These are phyloP conservation scores for Enchytraeus crypticus DNA, from an alignment of 2,888 invertebrate genomes.

Conservation along the genomic window DNA sequence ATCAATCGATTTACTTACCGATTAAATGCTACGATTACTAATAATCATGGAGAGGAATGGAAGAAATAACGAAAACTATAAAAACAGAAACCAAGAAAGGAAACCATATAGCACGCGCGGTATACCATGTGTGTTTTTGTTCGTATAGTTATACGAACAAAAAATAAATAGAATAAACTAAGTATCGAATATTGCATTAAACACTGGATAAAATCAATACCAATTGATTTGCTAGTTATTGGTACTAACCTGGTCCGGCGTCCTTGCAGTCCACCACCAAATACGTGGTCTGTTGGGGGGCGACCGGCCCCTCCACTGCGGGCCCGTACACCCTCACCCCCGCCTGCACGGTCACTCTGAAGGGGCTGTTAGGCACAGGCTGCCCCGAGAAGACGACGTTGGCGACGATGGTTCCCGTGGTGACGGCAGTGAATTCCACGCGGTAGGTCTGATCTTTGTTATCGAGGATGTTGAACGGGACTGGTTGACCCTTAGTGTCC, in stretches of 20 bases:
- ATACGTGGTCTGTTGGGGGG: constrained; percentile 66
- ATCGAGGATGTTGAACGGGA: constrained; percentile 64
- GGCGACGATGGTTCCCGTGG: constrained; percentile 43
- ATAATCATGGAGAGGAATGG: too few species aligned
- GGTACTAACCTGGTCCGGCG: constrained; percentile 61
- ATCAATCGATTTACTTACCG: too few species aligned
- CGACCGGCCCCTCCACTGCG: constrained; percentile 67
- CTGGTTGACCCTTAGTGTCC: constrained; percentile 55
- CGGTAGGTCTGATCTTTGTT: constrained; percentile 51
- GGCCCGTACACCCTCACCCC: constrained; percentile 73
- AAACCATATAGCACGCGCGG: too few species aligned
- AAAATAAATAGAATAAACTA: too few species aligned
- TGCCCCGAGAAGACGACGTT: constrained; percentile 42
- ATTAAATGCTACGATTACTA: too few species aligned
- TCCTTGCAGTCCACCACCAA: constrained; percentile 76
- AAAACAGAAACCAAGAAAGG: too few species aligned
- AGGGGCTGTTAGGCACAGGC: constrained; percentile 45
- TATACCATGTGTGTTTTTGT: too few species aligned
- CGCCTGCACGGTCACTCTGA: constrained; percentile 58
- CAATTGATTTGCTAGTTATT: too few species aligned
- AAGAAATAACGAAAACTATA: too few species aligned
- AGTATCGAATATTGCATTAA: too few species aligned
- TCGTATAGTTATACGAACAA: too few species aligned
- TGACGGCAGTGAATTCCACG: constrained; percentile 44
- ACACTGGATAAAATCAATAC: too few species aligned